Conservation (phyloP, 2,113 vertebrate genomes). For the Bagarius yarrelli region DNA sequence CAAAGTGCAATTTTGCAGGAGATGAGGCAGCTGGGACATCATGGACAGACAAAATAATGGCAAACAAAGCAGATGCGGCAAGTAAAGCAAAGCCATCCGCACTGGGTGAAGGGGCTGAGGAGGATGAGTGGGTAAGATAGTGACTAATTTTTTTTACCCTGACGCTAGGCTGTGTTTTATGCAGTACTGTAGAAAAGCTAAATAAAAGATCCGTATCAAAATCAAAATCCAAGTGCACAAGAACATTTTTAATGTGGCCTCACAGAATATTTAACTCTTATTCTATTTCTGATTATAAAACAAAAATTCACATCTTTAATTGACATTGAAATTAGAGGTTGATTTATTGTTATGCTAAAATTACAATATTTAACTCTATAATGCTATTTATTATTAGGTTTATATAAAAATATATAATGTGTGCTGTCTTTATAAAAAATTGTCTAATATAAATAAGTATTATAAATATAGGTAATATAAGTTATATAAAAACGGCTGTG, state of each 20-base stretch:
- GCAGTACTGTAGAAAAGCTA: neutral
- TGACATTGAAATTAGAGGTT: neutral
- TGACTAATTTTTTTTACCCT: neutral
- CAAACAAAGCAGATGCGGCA: slow-evolving; percentile 67
- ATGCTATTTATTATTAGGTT: neutral
- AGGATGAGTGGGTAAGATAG: slow-evolving; percentile 83
- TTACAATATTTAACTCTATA: neutral
- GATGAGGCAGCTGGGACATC: slow-evolving; percentile 76
- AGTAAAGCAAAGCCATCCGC: slow-evolving; percentile 25
- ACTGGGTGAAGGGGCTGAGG: slow-evolving; percentile 76
- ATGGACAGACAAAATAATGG: slow-evolving; percentile 87
- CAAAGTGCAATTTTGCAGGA: slow-evolving; percentile 86
- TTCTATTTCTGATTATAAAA: neutral
- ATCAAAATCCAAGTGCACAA: neutral
- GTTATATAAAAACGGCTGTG: neutral
- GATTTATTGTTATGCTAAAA: neutral
- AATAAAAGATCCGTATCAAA: neutral
- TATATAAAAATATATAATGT: neutral
- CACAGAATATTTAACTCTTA: neutral
- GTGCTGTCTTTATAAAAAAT: neutral
- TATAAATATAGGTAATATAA: no score
- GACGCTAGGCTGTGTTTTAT: neutral
- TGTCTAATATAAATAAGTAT: neutral
- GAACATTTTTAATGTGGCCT: neutral
- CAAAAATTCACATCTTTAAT: neutral